Evolutionary conservation across 2,797 vertebrate species (phyloP), one percentile per base, ranked within the genome.

Genomic region (Varecia variegata): DNA sequence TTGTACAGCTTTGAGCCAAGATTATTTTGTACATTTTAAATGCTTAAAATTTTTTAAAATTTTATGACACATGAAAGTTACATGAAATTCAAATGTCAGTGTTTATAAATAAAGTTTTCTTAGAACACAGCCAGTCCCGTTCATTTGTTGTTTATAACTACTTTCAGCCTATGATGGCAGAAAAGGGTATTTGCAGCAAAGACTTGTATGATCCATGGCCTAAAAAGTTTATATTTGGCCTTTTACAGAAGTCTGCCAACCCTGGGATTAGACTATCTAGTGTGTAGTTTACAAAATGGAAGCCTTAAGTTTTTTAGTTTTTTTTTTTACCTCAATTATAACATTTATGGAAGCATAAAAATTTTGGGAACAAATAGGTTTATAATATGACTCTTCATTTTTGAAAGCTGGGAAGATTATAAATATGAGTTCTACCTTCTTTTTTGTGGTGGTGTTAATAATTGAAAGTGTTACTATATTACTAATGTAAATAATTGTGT

Each of bases 401-500:
- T 86, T 30, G 27, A 71, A 96, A 92, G 65, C 85, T 50, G 32
- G 52, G 23, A 71, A 92, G 71, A 68, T 85, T 73, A 25, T 84
- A 70, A 84, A 43, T 38, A 30, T 12, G 47, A 89, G 11, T 9
- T 3, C 73, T 52, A 7, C 35, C 23, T 89, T 94, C 54, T 93
- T 80, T 80, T 91, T 83, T 80, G 27, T 77, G 67, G 20, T 73
- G 18, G 58, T 60, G 23, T 50, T 93, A 77, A 52, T 94, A 60
- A 82, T 74, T 90, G 52, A 93, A 96, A 52, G 38, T 60, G 9
- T 40, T 50, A 30, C 35, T 67, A 14, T 50, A 68, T 92, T n/a
- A 93, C 54, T 70, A 56, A 94, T 47, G 71, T 62, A 56, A 89
- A 80, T 83, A 85, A 95, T 73, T 94, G 71, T 79, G 67, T 83